Percentiles rank a stretch among this genome's conserved stretches.
Evolutionary conservation across 37 sponge, comb jelly and placozoan species (phyloP).

Genomic region (Mnemiopsis leidyi): DNA sequence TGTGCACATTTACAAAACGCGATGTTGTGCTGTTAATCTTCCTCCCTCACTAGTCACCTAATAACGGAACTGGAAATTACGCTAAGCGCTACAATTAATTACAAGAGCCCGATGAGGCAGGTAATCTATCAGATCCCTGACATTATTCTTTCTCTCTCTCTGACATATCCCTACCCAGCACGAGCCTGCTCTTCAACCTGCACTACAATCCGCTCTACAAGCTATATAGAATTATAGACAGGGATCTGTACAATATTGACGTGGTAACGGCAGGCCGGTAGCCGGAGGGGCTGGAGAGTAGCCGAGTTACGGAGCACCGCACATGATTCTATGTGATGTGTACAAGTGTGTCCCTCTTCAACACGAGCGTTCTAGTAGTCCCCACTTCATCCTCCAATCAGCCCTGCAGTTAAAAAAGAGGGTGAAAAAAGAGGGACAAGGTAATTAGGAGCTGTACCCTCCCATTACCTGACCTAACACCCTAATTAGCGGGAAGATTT

Average conservation of each 20-base stretch:
- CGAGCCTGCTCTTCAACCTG: no score
- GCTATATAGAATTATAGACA: no score
- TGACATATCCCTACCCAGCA: no score
- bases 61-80: neutral
- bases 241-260: neutral
- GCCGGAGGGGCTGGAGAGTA: neutral
- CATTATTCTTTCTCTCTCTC: no score
- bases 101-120: no score
- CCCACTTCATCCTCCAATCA: no score
- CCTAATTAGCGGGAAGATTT: neutral
- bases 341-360: no score
- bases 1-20: no score
- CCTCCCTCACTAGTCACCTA: neutral
- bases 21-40: no score
- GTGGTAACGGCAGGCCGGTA: neutral
- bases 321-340: neutral
- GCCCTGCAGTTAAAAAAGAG: neutral
- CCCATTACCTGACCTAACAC: neutral
- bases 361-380: no score
- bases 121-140: no score
- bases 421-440: neutral
- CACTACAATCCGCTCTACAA: no score
- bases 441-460: neutral
- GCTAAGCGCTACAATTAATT: neutral
- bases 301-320: neutral